Evolutionary conservation across 2,113 vertebrate genomes (phyloP), one percentile per base, ranked within the genome.

Genomic region (Grus americana): DNA sequence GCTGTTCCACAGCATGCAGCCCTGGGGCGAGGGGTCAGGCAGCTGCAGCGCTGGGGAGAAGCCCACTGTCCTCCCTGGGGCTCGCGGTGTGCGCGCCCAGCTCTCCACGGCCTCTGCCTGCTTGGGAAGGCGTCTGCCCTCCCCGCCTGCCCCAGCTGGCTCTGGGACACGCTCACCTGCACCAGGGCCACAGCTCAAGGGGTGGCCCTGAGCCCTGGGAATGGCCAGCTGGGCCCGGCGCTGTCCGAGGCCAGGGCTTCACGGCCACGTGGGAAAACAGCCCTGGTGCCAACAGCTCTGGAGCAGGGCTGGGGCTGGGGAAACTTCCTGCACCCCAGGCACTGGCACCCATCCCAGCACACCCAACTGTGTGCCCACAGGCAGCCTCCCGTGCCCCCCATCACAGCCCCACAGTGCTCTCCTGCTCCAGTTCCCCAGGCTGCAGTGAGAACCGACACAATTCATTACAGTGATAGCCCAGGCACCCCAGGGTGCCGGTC

Each of bases 121-220:
- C 78, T 79, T 83, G 91, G 75, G 92, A 94, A 94, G 36, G 36
- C 7, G 7, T 12, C 79, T 32, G 49, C 24, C 8, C 20, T 78
- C 50, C 38, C 50, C 67, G 83, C 11, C 34, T 81, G 55, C 9
- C 21, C 46, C 23, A 4, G 1, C 8, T 21, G 80, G 34, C 42
- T 40, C 54, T 73, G 62, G 58, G 62, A 88, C 49, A 55, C 0
- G 0, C 73, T 88, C 30, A 79, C n/a, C 54, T 90, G 58, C 8
- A 11, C 15, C 26, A 18, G 1, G 16, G 29, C 15, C 2, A 0
- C 5, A 2, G 23, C 12, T 73, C 47, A 27, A 62, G 61, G n/a
- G 7, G 27, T 70, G 73, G 11, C 76, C 84, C 26, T 80, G 80
- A 32, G 42, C 59, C 55, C 75, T 85, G 95, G 68, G 87, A 95